Evolutionary conservation across 1,140 invertebrate species (phyloP).

Genomic region (Drosophila prosaltans): DNA sequence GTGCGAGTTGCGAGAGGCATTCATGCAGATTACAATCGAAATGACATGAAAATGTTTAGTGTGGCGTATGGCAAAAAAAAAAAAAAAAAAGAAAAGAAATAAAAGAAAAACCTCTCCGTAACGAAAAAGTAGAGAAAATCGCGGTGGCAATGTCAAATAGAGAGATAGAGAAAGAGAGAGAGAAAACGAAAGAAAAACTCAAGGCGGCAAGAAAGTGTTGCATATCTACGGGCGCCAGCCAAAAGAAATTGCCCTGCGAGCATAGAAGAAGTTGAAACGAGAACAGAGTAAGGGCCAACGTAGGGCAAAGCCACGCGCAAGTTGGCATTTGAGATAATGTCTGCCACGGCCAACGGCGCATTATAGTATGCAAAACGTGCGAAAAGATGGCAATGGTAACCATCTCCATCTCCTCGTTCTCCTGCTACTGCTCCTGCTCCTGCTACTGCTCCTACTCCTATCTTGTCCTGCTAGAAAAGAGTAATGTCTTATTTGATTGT

Average conservation of each 20-base stretch:
- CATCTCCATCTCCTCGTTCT: background rate
- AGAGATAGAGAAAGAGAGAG: background rate
- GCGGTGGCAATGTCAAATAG: slow-evolving; percentile 53
- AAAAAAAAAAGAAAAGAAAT: slow-evolving; percentile 17
- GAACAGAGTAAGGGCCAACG: slow-evolving; percentile 1
- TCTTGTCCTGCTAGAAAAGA: slow-evolving; percentile 19
- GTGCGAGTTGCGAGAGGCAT: slow-evolving; percentile 50
- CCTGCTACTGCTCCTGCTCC: background rate
- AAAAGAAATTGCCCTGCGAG: slow-evolving; percentile 65
- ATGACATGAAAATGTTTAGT: slow-evolving; percentile 82
- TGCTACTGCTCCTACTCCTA: too few relatives aligned
- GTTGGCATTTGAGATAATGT: slow-evolving; percentile 72
- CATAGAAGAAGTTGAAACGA: slow-evolving; percentile 1
- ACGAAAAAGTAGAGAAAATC: slow-evolving; percentile 32
- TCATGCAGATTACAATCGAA: slow-evolving; percentile 82
- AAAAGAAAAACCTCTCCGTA: slow-evolving; percentile 16
- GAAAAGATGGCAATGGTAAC: slow-evolving; percentile 8
- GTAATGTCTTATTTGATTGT: slow-evolving; percentile 75
- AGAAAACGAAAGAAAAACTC: background rate
- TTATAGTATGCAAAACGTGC: slow-evolving; percentile 30
- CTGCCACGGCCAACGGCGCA: slow-evolving; percentile 37
- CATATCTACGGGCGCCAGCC: slow-evolving; percentile 60
- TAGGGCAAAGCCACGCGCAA: slow-evolving; percentile 21
- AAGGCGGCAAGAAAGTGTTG: slow-evolving; percentile 57
- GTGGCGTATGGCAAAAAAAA: slow-evolving; percentile 59